Evolutionary conservation across 2,888 invertebrate species (phyloP), one percentile per base, ranked within the genome.

Genomic region (Drosophila cognata): DNA sequence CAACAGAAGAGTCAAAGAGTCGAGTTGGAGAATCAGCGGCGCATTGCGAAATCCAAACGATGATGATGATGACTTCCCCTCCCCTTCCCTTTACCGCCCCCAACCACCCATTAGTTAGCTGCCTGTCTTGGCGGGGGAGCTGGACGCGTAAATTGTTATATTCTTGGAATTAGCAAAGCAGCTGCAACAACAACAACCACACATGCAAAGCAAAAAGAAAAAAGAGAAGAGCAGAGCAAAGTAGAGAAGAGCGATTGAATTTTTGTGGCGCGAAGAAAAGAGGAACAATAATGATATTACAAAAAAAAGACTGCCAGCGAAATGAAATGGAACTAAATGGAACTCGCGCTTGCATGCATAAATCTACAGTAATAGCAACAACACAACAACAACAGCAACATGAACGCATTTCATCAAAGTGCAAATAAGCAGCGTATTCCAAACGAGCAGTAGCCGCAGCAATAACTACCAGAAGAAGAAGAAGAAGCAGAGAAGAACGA

Each of bases 391-490:
- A 64, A 59, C 63, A 46, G 48, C 73, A 62, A 60, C 68, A 78
- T 50, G 58, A 86, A 90, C 79, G 87, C 87, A 90, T 87, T 89
- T 90, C 80, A 87, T 89, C 88, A 84, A 90, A 88, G 91, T 85
- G 88, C 90, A 91, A 88, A 88, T 91, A 91, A 91, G 83, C 86
- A 83, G 78, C 76, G 85, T 78, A 83, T 81, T 85, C 81, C 81
- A 81, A 89, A 77, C 85, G 82, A 84, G 72, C 79, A 73, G 51
- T 63, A 35, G 71, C 50, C 33, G 29, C 35, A 71, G 55, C 55
- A 73, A 41, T 61, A 52, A 51, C 61, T 65, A 65, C 50, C 61
- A 62, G 57, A 53, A 69, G 68, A 38, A 58, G 68, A 38, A 58
- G 18, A 21, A 51, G 75, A 67, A 38, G 28, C 62, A 21, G 33